Conservation (phyloP, 2,113 vertebrate species). For the Odocoileus hemionus region DNA sequence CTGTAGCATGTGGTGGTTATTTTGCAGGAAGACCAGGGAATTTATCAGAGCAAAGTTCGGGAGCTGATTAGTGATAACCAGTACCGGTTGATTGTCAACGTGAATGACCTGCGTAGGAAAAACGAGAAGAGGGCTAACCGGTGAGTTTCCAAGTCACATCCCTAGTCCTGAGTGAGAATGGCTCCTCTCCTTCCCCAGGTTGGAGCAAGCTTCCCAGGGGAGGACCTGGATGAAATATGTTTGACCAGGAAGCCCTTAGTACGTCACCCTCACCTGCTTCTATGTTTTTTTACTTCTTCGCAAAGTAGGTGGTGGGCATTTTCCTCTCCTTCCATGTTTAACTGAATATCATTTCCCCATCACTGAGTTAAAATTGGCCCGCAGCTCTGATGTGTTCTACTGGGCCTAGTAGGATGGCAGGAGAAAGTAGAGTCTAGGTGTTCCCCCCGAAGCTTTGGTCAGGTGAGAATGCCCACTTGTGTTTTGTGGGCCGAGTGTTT, state of each 20-base stretch:
- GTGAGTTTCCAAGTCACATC: slow-evolving; percentile 74
- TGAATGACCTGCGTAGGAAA: slow-evolving; percentile 94
- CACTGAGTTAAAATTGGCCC: not conserved
- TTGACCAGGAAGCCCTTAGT: not conserved
- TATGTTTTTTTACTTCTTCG: not conserved
- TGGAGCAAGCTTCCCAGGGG: not conserved
- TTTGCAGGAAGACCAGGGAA: slow-evolving; percentile 92
- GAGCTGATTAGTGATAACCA: slow-evolving; percentile 95
- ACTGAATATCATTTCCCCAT: not conserved
- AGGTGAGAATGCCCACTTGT: not conserved
- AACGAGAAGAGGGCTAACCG: slow-evolving; percentile 90
- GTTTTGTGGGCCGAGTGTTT: not conserved
- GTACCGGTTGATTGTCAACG: slow-evolving; percentile 90
- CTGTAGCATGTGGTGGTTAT: not conserved
- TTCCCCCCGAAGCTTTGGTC: not conserved
- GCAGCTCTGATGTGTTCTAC: not conserved
- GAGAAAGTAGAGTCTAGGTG: not conserved
- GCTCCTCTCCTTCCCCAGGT: not conserved
- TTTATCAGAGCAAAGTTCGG: slow-evolving; percentile 94
- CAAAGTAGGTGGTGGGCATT: not conserved
- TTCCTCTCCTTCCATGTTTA: not conserved
- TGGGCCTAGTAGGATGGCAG: not conserved
- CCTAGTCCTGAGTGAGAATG: not conserved
- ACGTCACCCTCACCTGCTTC: not conserved
- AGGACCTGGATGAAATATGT: not conserved